Percentiles rank a stretch among this genome's conserved stretches.
Evolutionary conservation across 2,113 vertebrate genomes (phyloP).

Genomic region (Mormyrus lacerda): DNA sequence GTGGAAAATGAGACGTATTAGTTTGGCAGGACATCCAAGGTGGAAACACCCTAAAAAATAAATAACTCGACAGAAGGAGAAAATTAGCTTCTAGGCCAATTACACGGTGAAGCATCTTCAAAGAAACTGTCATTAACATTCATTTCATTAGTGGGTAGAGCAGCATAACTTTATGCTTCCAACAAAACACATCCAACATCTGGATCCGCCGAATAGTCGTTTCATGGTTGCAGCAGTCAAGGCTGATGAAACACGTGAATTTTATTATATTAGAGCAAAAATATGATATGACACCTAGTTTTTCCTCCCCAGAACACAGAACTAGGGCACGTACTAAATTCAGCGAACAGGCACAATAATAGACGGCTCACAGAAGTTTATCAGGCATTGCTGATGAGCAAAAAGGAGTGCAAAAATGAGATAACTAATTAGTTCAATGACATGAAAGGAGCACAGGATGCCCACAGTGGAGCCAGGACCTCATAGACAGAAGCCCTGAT

Average conservation of each 20-base stretch:
- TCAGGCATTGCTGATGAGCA: background rate
- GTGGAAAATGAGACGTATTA: background rate
- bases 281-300: background rate
- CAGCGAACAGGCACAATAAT: background rate
- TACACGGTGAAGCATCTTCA: background rate
- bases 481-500: background rate
- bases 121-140: background rate
- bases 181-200: background rate
- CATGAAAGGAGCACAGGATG: background rate
- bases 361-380: background rate
- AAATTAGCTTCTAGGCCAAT: background rate
- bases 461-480: background rate
- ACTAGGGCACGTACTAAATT: background rate
- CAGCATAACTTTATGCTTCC: background rate
- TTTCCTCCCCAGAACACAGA: background rate
- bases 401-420: background rate
- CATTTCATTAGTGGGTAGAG: background rate
- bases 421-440: background rate
- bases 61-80: background rate
- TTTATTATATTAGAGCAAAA: background rate
- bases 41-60: background rate
- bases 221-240: background rate
- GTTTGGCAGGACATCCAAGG: background rate
- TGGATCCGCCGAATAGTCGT: background rate
- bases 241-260: background rate